Conservation (phyloP, 1,140 invertebrate species). For the Campoletis sonorensis region DNA sequence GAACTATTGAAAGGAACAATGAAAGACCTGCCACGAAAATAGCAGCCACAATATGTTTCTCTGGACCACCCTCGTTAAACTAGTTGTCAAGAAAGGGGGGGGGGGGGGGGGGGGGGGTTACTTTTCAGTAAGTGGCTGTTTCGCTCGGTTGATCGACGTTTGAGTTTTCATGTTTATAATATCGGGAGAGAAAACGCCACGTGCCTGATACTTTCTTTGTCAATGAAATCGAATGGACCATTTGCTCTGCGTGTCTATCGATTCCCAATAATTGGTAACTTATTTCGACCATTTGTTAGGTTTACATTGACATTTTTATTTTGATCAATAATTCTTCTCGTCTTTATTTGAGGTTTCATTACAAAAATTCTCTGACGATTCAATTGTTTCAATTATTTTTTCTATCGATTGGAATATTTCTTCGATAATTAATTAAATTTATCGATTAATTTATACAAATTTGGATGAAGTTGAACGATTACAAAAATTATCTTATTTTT, state of each 20-base stretch:
- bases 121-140: slow-evolving; percentile 6
- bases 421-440: too few relatives aligned
- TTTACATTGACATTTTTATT: neutral
- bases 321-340: neutral
- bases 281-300: neutral
- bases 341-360: neutral
- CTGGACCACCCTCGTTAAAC: slow-evolving; percentile 5
- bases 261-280: slow-evolving; percentile 1
- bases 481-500: too few relatives aligned
- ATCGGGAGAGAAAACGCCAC: neutral
- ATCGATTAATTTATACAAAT: too few relatives aligned
- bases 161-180: slow-evolving; percentile 10
- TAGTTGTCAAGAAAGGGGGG: slow-evolving; percentile 22
- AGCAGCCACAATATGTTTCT: slow-evolving; percentile 24
- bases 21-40: slow-evolving; percentile 35
- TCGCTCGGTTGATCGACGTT: slow-evolving; percentile 7
- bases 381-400: too few relatives aligned
- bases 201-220: neutral
- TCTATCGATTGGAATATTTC: too few relatives aligned
- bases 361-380: too few relatives aligned
- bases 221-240: neutral
- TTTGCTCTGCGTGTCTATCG: neutral
- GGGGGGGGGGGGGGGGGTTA: slow-evolving; percentile 5
- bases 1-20: slow-evolving; percentile 1
- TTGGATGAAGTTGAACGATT: too few relatives aligned